phyloP scores from a whole-genome alignment of 2,888 invertebrate species.

The Phanerotoma sp. region DNA sequence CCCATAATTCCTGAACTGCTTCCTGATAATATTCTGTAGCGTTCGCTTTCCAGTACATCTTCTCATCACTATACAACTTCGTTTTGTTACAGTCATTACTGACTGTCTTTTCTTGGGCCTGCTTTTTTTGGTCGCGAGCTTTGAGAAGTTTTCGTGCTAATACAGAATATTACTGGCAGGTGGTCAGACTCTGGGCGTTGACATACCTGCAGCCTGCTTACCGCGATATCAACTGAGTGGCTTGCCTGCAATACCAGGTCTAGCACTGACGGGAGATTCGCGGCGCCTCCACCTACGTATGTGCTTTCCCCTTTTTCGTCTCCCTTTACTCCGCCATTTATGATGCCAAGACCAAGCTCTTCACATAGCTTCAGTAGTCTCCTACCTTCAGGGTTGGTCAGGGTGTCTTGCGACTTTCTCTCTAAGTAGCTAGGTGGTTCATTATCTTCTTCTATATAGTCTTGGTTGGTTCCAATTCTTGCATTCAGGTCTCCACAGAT shows the following conservation, averaged over 20 bases:
- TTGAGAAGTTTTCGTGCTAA: neutral
- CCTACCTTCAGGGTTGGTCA: neutral
- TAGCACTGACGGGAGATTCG: neutral
- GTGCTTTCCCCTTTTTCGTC: neutral
- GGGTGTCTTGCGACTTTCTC: neutral
- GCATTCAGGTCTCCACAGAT: neutral
- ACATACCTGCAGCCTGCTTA: neutral
- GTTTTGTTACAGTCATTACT: neutral
- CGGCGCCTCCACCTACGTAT: neutral
- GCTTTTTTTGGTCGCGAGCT: neutral
- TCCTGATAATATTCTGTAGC: no score
- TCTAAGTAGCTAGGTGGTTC: neutral
- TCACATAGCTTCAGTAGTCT: neutral
- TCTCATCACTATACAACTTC: no score
- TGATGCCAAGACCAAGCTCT: neutral
- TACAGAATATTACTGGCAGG: neutral
- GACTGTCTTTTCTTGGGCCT: neutral
- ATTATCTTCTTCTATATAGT: neutral
- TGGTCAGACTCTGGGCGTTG: constrained; percentile 2
- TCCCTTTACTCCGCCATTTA: neutral
- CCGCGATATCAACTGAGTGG: neutral
- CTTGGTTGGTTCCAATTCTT: neutral
- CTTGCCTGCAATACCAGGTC: neutral
- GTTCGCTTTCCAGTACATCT: no score
- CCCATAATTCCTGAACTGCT: no score